Conservation (phyloP, 1,140 invertebrate genomes). For the Latrodectus geometricus region DNA sequence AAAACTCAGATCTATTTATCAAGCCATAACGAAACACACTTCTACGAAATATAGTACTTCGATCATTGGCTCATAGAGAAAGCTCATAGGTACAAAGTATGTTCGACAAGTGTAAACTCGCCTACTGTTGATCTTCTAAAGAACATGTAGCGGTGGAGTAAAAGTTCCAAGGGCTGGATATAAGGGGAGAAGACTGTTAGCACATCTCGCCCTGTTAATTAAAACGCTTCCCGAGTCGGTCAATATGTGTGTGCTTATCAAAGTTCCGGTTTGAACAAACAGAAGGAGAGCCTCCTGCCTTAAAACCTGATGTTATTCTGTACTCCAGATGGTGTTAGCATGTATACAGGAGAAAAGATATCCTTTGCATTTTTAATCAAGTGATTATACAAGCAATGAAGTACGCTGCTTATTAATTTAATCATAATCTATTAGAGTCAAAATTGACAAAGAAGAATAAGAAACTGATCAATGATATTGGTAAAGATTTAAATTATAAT, state of each 20-base stretch:
- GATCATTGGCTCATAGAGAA: too few species aligned
- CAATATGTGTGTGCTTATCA: constrained; percentile 54
- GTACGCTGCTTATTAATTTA: too few species aligned
- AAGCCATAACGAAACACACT: too few species aligned
- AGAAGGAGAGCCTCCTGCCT: not conserved
- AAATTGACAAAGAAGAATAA: too few species aligned
- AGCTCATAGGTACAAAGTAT: not conserved
- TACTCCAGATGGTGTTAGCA: constrained; percentile 12
- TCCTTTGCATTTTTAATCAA: too few species aligned
- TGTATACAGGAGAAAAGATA: not conserved
- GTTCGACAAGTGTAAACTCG: constrained; percentile 36
- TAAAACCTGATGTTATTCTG: constrained; percentile 32
- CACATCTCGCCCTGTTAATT: constrained; percentile 47
- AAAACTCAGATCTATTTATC: too few species aligned
- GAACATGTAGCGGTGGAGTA: not conserved
- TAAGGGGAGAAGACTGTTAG: constrained; percentile 10
- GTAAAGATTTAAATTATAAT: too few species aligned
- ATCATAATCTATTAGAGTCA: too few species aligned
- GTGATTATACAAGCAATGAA: too few species aligned
- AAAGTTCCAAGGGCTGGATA: not conserved
- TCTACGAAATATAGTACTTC: too few species aligned
- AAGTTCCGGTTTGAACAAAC: constrained; percentile 21
- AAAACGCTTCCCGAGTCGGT: constrained; percentile 33
- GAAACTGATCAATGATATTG: too few species aligned
- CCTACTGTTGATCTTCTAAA: constrained; percentile 21